Conservation (phyloP, 92 coral and sea anemone species). For the Epizoanthus stellaris region DNA sequence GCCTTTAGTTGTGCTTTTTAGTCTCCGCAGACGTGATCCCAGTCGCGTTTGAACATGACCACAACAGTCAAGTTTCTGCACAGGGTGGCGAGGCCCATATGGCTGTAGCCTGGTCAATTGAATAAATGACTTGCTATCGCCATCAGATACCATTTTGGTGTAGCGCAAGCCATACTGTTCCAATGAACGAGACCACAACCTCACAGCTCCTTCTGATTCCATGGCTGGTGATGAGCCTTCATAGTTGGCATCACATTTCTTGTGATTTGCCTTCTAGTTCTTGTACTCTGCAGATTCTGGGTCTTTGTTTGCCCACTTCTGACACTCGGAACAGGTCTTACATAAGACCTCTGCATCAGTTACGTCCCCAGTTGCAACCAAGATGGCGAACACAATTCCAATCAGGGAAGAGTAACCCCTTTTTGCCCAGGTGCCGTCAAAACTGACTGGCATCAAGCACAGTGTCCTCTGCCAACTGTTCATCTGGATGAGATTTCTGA, state of each 20-base stretch:
- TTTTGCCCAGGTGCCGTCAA: conserved; percentile 6
- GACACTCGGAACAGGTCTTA: not conserved
- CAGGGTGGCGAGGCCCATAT: not conserved
- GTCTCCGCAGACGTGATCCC: not conserved
- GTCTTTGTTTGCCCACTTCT: not conserved
- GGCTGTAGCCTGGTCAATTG: not conserved
- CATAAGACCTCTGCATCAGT: not conserved
- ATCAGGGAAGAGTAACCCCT: not conserved
- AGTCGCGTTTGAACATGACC: not conserved
- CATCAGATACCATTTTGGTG: not conserved
- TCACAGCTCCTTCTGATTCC: not conserved
- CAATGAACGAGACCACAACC: not conserved
- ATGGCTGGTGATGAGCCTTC: conserved; percentile 3
- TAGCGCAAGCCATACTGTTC: not conserved
- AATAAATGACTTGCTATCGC: conserved; percentile 16
- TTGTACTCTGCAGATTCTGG: not conserved
- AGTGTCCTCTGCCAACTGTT: not conserved
- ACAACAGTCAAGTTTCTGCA: not conserved
- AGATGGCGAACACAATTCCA: not conserved
- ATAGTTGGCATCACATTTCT: not conserved
- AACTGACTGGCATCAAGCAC: not conserved
- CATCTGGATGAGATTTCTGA: not conserved
- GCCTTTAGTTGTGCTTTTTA: not conserved
- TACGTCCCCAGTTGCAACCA: not conserved
- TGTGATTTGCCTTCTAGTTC: not conserved